These are phyloP conservation scores for Scaptomyza cyrtandrae DNA, from an alignment of 2,888 invertebrate genomes.

Conservation along the genomic window DNA sequence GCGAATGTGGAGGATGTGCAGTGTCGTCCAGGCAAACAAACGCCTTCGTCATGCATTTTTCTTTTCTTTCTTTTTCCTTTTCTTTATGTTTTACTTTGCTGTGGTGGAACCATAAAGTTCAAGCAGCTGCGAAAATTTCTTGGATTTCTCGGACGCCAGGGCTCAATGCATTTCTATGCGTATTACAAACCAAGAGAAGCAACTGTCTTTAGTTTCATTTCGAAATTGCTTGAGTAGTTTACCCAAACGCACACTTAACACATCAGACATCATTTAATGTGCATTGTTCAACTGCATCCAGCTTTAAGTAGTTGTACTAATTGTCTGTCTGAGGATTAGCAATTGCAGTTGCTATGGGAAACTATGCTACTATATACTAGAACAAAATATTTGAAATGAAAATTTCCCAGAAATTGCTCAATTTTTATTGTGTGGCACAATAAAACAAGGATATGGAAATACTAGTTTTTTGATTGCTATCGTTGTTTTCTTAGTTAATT, in stretches of 20 bases:
- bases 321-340: background rate
- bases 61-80: constrained; percentile 4
- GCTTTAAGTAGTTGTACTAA: constrained; percentile 30
- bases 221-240: constrained; percentile 21
- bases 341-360: constrained; percentile 12
- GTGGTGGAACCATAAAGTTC: constrained; percentile 53
- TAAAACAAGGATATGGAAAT: background rate
- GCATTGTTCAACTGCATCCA: constrained; percentile 24
- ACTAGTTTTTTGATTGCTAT: background rate
- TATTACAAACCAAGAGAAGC: constrained; percentile 37
- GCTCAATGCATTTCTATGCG: constrained; percentile 55
- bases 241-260: constrained; percentile 19
- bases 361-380: no score
- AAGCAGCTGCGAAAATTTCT: constrained; percentile 47
- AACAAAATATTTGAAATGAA: background rate
- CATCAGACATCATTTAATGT: constrained; percentile 40
- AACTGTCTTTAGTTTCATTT: constrained; percentile 50
- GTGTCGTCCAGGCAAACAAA: constrained; percentile 30
- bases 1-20: constrained; percentile 4
- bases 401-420: background rate
- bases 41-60: constrained; percentile 54
- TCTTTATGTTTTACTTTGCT: constrained; percentile 6
- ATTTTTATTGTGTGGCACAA: background rate
- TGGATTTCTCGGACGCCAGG: constrained; percentile 7
- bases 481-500: background rate